Base-by-base conservation (phyloP, 2,888 invertebrate species). In the Aproaerema taeniolella region DNA sequence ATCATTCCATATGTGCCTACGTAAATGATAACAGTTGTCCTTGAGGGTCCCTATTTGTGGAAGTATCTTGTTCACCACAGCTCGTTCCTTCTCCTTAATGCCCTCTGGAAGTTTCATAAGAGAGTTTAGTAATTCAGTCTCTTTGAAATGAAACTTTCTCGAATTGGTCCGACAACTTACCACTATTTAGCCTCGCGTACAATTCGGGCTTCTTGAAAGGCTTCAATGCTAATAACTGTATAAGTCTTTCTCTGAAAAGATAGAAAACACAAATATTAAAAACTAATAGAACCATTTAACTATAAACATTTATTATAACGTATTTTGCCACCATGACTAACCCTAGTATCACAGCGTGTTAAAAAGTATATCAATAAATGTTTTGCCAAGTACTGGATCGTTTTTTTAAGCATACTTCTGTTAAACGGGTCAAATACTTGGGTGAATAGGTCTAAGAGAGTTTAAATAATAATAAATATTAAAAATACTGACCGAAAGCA, bases 171-270 rank as follows among this genome's bases (percentile, higher is more conserved):
- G 42, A 38, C 15, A 33, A 85, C 89, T 87, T 85, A 95, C 95
- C 95, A 89, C 91, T 92, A 59, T 85, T 90, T 59, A 98, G 89
- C 64, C 95, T 92, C 57, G 92, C 88, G 72, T 91, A 92, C 47
- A 98, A 85, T 87, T 98, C 97, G 43, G 95, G 95, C 88, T 96
- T 97, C 87, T 97, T 98, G 86, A 93, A 96, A 50, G 97, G 94
- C 87, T 94, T 93, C 80, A 97, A 86, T 57, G 97, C 98, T 80
- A 98, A 89, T 75, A 97, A 89, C 79, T 98, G 98, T 74, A 98
- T 95, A 71, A 98, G 91, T 81, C 97, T 92, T 88, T 97, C 97
- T 81, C 96, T 95, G 88, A 62, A 90, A 88, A 35, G 24, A 28
- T 24, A 29, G 16, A 32, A 36, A 31, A 15, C 12, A 36, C 16